Percentiles rank a stretch among this genome's conserved stretches.
Evolutionary conservation across 1,140 invertebrate species (phyloP).

Genomic region (Macrobrachium nipponense): DNA sequence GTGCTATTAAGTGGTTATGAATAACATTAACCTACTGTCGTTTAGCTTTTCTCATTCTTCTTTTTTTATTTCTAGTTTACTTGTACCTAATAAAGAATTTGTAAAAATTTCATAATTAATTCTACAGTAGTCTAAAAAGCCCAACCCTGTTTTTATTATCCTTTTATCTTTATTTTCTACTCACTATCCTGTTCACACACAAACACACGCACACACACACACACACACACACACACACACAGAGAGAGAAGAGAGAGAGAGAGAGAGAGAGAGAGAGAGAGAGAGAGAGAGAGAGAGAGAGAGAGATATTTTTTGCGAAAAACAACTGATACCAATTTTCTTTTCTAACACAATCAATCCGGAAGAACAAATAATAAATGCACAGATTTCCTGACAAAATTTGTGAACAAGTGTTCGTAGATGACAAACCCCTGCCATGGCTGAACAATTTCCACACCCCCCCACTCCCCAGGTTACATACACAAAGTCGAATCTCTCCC

Average conservation of each 20-base stretch:
- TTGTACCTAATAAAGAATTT: no score
- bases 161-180: background rate
- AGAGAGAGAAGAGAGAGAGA: background rate
- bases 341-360: no score
- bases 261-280: constrained; percentile 3
- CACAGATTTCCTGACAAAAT: no score
- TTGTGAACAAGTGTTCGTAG: no score
- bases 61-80: background rate
- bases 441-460: no score
- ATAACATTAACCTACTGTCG: background rate
- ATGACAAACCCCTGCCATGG: no score
- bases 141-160: background rate
- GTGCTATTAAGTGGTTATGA: no score
- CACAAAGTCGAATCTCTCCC: no score
- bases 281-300: constrained; percentile 2
- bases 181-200: background rate
- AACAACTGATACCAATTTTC: background rate
- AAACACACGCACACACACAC: no score
- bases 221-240: no score
- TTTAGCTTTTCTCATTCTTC: background rate
- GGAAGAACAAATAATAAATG: no score
- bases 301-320: background rate
- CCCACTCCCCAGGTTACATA: no score
- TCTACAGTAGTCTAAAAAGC: background rate
- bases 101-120: background rate